A percentile compares a stretch with the other conserved stretches of the same genome.
These are phyloP conservation scores for Macrosoma leucophasiata DNA, from an alignment of 2,888 invertebrate genomes.

Conservation along the genomic window DNA sequence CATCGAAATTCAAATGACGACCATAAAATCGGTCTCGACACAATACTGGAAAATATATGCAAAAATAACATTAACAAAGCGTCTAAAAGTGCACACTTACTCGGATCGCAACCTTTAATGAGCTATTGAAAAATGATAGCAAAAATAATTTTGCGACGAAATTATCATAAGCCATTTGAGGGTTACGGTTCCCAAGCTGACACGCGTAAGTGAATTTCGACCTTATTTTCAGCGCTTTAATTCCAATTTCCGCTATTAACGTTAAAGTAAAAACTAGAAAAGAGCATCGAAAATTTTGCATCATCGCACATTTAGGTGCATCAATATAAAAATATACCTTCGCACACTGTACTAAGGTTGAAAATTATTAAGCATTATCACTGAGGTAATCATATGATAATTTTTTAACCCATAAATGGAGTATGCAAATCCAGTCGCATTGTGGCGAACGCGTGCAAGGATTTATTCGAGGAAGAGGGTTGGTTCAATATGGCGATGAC, in stretches of 20 bases:
- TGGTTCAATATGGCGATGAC: conserved; percentile 63
- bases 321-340: conserved; percentile 23
- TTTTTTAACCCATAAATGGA: conserved; percentile 61
- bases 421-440: conserved; percentile 60
- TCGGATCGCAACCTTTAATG: conserved; percentile 59
- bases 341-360: conserved; percentile 13
- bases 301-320: conserved; percentile 1
- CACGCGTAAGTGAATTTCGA: conserved; percentile 19
- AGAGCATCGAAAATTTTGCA: too few species aligned
- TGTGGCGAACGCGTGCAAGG: conserved; percentile 31
- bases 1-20: conserved; percentile 61
- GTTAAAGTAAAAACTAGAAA: too few species aligned
- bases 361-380: conserved; percentile 22
- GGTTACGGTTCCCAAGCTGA: conserved; percentile 50
- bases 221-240: conserved; percentile 15
- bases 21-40: conserved; percentile 68
- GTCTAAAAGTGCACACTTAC: conserved; percentile 54
- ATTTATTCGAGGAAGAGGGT: conserved; percentile 41
- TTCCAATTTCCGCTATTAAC: conserved; percentile 12
- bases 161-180: conserved; percentile 67
- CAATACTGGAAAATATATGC: conserved; percentile 55
- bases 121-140: conserved; percentile 76
- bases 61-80: conserved; percentile 41
- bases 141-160: conserved; percentile 61
- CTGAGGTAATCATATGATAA: conserved; percentile 45